phyloP scores from a whole-genome alignment of 2,797 vertebrate species.

The Eupleurogrammus muticus region DNA sequence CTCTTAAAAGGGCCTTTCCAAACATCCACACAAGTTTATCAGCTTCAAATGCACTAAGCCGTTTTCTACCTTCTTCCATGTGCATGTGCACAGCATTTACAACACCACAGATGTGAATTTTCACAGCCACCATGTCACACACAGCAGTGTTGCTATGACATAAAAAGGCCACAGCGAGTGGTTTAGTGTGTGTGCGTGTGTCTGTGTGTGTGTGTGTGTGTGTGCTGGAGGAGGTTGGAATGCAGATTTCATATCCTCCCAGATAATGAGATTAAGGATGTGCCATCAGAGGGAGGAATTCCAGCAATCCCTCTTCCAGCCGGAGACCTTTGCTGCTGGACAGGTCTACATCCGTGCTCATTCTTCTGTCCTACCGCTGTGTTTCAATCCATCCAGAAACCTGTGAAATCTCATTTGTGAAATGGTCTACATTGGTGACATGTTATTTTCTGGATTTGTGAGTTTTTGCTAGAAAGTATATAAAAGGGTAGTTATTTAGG shows the following conservation, averaged over 20 bases:
- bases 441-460: background rate
- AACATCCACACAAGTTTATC: slow-evolving; percentile 28
- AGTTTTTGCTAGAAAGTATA: background rate
- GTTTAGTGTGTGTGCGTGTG: slow-evolving; percentile 27
- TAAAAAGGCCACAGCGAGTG: slow-evolving; percentile 42
- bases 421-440: background rate
- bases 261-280: slow-evolving; percentile 84
- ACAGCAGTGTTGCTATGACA: slow-evolving; percentile 34
- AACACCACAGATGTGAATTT: slow-evolving; percentile 20
- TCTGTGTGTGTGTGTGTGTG: slow-evolving; percentile 34
- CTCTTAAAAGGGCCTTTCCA: slow-evolving; percentile 46
- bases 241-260: slow-evolving; percentile 81
- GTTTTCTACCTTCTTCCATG: background rate
- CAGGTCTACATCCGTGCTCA: slow-evolving; percentile 5
- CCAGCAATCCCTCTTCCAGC: slow-evolving; percentile 68
- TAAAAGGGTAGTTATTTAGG: background rate
- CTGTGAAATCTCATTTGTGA: background rate
- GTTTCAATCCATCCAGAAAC: slow-evolving; percentile 12
- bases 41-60: background rate
- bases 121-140: slow-evolving; percentile 38
- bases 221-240: slow-evolving; percentile 64
- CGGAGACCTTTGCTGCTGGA: slow-evolving; percentile 34
- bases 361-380: background rate
- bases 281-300: slow-evolving; percentile 77
- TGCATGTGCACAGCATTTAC: slow-evolving; percentile 1